Percentiles rank a stretch among this genome's conserved stretches.
Evolutionary conservation across 2,888 invertebrate species (phyloP).

Genomic region (Scaptomyza parva): DNA sequence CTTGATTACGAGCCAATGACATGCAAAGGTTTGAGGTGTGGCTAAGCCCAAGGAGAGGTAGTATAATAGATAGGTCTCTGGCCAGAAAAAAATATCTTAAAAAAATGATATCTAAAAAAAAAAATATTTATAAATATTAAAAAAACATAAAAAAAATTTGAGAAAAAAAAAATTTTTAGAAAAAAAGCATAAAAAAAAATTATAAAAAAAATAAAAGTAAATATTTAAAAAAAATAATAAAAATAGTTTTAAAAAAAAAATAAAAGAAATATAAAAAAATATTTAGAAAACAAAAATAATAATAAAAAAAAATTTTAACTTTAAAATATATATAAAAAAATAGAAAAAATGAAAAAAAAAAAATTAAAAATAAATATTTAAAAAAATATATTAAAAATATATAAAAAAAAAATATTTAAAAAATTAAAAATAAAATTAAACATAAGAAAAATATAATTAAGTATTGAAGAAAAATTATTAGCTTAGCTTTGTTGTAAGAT

Average conservation of each 20-base stretch:
- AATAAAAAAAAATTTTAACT: too few relatives aligned
- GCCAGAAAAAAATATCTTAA: conserved; percentile 7
- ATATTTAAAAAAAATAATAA: conserved; percentile 11
- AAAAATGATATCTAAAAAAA: not conserved
- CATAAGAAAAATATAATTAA: too few relatives aligned
- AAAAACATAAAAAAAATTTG: too few relatives aligned
- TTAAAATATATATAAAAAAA: too few relatives aligned
- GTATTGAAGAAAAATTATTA: not conserved
- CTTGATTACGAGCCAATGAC: conserved; percentile 60
- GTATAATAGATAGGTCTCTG: too few relatives aligned
- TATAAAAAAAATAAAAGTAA: not conserved
- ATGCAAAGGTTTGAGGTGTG: conserved; percentile 66
- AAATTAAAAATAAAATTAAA: too few relatives aligned
- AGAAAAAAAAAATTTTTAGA: too few relatives aligned
- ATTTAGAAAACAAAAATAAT: too few relatives aligned
- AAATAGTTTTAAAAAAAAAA: not conserved
- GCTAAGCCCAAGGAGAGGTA: conserved; percentile 10
- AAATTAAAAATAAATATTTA: too few relatives aligned
- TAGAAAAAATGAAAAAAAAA: not conserved
- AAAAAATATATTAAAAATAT: conserved; percentile 10
- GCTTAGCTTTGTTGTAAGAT: too few relatives aligned
- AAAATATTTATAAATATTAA: not conserved
- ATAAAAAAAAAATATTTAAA: not conserved
- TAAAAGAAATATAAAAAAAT: too few relatives aligned
- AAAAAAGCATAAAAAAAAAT: conserved; percentile 19